Evolutionary conservation across 2,888 invertebrate genomes (phyloP), one percentile per base, ranked within the genome.

Genomic region (Idaea straminata): DNA sequence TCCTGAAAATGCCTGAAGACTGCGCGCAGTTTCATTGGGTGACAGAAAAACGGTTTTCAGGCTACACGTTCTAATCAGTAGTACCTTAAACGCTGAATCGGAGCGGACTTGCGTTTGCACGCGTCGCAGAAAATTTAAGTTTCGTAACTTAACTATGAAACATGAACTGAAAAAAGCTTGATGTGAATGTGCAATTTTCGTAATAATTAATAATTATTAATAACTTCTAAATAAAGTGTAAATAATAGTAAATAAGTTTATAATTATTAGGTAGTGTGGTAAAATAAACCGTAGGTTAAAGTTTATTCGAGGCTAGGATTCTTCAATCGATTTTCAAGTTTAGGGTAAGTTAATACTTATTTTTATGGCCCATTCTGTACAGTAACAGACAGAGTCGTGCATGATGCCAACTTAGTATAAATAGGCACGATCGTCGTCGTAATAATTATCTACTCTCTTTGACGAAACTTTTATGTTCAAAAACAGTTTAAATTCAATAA

Each of bases 1-100:
- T 80, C 82, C 83, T 77, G 82, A 83, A 86, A 87, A 86, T 87
- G 80, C 82, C 82, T 77, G 82, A 83, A 86, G 88, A 86, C 87
- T 87, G 87, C 87, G 88, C 87, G 86, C 80, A 77, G 79, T 77
- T 78, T 78, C 77, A 76, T 79, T 80, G 80, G 84, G 80, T 80
- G 80, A 78, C 79, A 68, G 81, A 82, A 83, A 85, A 85, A 86
- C 78, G 78, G 83, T 85, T 85, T 82, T 81, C 74, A 78, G 81
- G 81, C 66, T 66, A 79, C 82, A 83, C 47, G 47, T 80, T 74
- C 73, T 74, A 82, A 78, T 86, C 86, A 91, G 91, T 91, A 79
- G 81, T 78, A 85, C 83, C 81, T 84, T 82, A 80, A 81, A 77
- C 82, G 82, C 78, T 80, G 84, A 75, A 73, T 75, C 71, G 79